Percentiles rank a stretch among this genome's conserved stretches.
Evolutionary conservation across 2,113 vertebrate species (phyloP).

Genomic region (Malaclemys terrapin): DNA sequence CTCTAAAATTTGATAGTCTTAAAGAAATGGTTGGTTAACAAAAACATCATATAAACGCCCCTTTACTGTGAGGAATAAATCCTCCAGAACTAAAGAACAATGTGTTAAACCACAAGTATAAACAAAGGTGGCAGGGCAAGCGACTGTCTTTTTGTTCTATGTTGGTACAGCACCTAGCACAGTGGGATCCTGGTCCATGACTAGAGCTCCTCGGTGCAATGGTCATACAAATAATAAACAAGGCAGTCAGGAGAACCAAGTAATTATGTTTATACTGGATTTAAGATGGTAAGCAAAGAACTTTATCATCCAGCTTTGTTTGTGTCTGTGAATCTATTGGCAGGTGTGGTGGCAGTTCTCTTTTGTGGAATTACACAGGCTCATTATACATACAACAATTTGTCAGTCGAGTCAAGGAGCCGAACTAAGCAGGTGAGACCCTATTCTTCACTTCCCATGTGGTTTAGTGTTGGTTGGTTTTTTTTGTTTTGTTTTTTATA

Average conservation of each 20-base stretch:
- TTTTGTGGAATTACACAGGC: constrained; percentile 98
- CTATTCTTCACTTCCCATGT: background rate
- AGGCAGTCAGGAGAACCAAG: background rate
- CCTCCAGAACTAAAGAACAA: background rate
- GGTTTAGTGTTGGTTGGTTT: background rate
- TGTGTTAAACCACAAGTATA: background rate
- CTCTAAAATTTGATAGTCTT: background rate
- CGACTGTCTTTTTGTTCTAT: background rate
- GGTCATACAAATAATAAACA: background rate
- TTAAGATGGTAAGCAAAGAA: background rate
- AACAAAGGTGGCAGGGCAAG: background rate
- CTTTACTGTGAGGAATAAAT: background rate
- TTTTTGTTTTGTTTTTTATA: background rate
- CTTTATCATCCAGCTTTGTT: background rate
- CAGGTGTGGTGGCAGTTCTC: constrained; percentile 95
- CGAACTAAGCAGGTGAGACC: constrained; percentile 92
- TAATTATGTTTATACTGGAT: background rate
- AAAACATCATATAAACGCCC: background rate
- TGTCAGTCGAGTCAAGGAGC: constrained; percentile 93
- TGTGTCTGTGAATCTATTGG: constrained; percentile 6
- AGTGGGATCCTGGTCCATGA: background rate
- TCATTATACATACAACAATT: constrained; percentile 96
- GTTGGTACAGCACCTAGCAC: too few species aligned
- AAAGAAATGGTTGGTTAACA: background rate
- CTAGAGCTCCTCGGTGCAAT: background rate